phyloP scores from a whole-genome alignment of 2,797 vertebrate species.

The Onychomys arenicola region DNA sequence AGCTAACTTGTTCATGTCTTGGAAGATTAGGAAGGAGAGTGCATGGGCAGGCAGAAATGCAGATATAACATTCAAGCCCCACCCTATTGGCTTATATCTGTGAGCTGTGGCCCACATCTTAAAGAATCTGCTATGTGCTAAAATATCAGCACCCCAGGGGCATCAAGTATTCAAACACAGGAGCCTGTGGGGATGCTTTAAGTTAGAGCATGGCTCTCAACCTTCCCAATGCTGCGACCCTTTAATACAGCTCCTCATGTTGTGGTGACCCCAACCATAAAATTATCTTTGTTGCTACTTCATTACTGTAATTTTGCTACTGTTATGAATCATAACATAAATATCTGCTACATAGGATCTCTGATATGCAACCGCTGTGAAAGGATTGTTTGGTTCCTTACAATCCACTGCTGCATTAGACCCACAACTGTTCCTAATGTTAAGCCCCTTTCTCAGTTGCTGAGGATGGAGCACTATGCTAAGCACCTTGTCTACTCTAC shows the following conservation, averaged over 20 bases:
- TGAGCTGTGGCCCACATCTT: neutral
- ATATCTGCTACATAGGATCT: too few relatives aligned
- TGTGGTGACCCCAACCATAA: neutral
- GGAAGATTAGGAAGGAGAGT: neutral
- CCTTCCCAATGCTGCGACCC: neutral
- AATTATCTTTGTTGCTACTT: neutral
- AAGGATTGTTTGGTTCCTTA: neutral
- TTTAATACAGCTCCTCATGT: neutral
- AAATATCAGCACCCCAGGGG: neutral
- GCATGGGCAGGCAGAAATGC: neutral
- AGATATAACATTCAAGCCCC: neutral
- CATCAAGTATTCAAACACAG: neutral
- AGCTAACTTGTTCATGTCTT: neutral
- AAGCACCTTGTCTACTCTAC: neutral
- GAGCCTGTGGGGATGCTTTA: neutral
- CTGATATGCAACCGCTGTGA: neutral
- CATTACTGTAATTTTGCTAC: too few relatives aligned
- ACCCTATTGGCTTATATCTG: neutral
- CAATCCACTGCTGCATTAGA: neutral
- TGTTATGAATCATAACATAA: neutral
- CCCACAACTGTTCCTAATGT: fast-evolving
- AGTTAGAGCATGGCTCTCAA: neutral
- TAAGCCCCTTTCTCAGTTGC: too few relatives aligned
- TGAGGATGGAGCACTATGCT: fast-evolving
- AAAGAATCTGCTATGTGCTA: neutral